Conservation (phyloP, 2,797 vertebrate genomes). For the Clarias platycephalus region DNA sequence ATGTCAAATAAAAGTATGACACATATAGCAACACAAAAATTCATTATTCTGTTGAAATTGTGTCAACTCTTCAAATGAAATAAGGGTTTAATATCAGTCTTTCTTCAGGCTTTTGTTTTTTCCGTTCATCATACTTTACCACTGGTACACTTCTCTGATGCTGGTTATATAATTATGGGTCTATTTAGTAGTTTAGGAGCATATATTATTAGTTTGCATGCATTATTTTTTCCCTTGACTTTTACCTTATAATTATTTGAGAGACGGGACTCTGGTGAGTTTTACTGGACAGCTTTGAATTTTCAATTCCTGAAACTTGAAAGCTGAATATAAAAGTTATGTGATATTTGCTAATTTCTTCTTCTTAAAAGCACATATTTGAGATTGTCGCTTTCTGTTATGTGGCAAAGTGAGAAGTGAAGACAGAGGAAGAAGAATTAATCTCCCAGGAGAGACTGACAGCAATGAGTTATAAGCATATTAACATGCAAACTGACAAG, state of each 20-base stretch:
- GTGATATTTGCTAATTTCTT: slow-evolving; percentile 70
- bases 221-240: neutral
- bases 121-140: neutral
- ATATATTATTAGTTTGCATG: neutral
- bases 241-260: slow-evolving; percentile 8
- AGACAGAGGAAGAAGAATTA: slow-evolving; percentile 61
- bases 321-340: slow-evolving; percentile 58
- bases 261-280: slow-evolving; percentile 29
- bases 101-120: neutral
- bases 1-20: slow-evolving; percentile 64
- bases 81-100: neutral
- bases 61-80: neutral
- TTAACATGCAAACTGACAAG: slow-evolving; percentile 60
- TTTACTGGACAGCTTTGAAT: slow-evolving; percentile 36
- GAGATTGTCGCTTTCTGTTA: slow-evolving; percentile 69
- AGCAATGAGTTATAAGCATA: slow-evolving; percentile 59
- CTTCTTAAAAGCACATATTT: slow-evolving; percentile 71
- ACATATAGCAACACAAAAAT: slow-evolving; percentile 52
- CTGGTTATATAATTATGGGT: neutral
- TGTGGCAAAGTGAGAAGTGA: slow-evolving; percentile 54
- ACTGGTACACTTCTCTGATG: neutral
- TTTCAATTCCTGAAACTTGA: slow-evolving; percentile 51
- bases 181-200: neutral
- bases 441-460: slow-evolving; percentile 54
- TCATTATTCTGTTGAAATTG: neutral